These are phyloP conservation scores for Numenius arquata DNA, from an alignment of 2,113 vertebrate genomes.

Conservation along the genomic window DNA sequence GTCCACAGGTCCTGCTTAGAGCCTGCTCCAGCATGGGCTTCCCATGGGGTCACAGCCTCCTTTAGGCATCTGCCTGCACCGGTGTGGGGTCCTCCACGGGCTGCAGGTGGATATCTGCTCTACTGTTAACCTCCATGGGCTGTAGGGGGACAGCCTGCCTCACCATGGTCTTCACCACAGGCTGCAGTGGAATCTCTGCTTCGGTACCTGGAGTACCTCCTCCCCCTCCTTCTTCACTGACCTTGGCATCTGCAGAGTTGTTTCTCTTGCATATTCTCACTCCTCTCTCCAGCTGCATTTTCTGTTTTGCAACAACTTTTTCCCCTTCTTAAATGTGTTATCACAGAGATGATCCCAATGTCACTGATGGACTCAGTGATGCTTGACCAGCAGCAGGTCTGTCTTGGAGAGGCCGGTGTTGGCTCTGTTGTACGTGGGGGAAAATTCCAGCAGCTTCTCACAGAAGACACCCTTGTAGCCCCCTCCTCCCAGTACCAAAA, in stretches of 20 bases:
- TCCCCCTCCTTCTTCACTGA: not conserved
- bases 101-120: not conserved
- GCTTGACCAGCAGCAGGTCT: accelerated
- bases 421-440: not conserved
- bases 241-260: not conserved
- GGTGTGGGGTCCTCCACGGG: accelerated
- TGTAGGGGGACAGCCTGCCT: not conserved
- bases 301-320: not conserved
- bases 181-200: not conserved
- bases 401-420: not conserved
- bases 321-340: not conserved
- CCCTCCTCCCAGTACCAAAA: not conserved
- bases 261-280: not conserved
- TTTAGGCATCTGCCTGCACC: not conserved
- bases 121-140: accelerated
- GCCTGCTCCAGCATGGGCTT: not conserved
- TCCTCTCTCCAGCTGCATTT: not conserved
- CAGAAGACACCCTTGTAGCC: not conserved
- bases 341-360: too few species aligned
- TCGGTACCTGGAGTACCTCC: not conserved
- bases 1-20: not conserved
- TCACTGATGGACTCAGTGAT: not conserved
- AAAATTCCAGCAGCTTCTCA: not conserved
- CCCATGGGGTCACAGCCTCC: not conserved
- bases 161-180: accelerated